Conservation (phyloP, 2,113 vertebrate genomes). For the Cyanistes caeruleus region DNA sequence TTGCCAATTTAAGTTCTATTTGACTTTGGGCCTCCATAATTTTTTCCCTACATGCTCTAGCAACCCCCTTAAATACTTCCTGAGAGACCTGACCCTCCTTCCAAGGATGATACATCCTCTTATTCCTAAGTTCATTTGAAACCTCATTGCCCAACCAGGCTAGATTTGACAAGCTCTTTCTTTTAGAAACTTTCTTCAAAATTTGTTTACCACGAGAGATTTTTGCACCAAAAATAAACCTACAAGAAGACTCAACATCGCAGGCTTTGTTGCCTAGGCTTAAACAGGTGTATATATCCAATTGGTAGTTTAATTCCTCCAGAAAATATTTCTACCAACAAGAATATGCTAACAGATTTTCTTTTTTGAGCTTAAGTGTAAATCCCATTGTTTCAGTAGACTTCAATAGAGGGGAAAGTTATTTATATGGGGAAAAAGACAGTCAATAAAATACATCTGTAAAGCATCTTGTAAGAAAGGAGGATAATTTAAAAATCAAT, state of each 20-base stretch:
- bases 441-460: not conserved
- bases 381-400: not conserved
- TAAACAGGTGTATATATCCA: not conserved
- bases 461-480: not conserved
- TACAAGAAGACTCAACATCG: not conserved
- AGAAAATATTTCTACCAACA: not conserved
- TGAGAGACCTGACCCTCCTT: not conserved
- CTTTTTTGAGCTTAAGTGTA: not conserved
- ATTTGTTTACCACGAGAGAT: not conserved
- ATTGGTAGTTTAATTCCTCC: not conserved
- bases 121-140: not conserved
- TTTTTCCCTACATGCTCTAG: not conserved
- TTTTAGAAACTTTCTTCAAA: not conserved
- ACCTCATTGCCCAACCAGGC: not conserved
- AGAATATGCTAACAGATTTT: not conserved
- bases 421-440: not conserved
- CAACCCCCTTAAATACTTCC: not conserved
- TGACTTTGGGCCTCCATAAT: not conserved
- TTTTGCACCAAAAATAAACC: not conserved
- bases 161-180: not conserved
- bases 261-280: not conserved
- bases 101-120: not conserved
- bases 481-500: constrained; percentile 22
- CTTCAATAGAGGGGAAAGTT: not conserved
- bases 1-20: not conserved